phyloP scores from a whole-genome alignment of 2,113 vertebrate genomes.

The mouse (Mus musculus) region GRCm39 chr11:54606001-54606500 shows the following conservation, averaged over 20 bases:
- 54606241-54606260: not conserved
- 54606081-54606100: too few relatives aligned
- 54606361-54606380: not conserved
- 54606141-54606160: too few relatives aligned
- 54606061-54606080: too few relatives aligned
- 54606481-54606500: not conserved
- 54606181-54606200: not conserved
- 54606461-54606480: not conserved
- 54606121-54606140: too few relatives aligned
- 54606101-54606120: too few relatives aligned
- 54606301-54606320: not conserved
- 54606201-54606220: not conserved
- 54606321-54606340: not conserved
- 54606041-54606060: too few relatives aligned
- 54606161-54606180: not conserved
- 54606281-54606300: not conserved
- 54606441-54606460: not conserved
- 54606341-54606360: not conserved
- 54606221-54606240: not conserved
- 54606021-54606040: too few relatives aligned
- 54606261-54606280: not conserved
- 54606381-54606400: not conserved
- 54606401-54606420: not conserved
- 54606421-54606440: not conserved
- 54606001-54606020: too few relatives aligned